A percentile compares a stretch with the other conserved stretches of the same genome.
Conservation (phyloP, 2,888 invertebrate species). For the Andrena flavipes region DNA sequence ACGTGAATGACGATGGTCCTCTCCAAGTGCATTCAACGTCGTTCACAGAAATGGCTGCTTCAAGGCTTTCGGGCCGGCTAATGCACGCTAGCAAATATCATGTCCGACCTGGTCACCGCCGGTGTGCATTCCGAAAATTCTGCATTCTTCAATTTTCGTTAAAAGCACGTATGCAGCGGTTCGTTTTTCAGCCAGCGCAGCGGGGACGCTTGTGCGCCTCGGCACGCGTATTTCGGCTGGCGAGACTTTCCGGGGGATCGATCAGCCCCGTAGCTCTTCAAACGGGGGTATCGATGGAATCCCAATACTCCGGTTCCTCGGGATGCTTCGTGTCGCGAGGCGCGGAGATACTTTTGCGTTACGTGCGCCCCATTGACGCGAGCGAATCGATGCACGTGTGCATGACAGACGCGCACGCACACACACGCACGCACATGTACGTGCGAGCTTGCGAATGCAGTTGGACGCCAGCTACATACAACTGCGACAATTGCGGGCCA, state of each 20-base stretch:
- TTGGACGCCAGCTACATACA: slow-evolving; percentile 63
- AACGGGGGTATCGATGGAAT: slow-evolving; percentile 31
- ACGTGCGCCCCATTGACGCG: slow-evolving; percentile 35
- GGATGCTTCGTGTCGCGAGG: slow-evolving; percentile 29
- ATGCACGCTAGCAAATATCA: neutral
- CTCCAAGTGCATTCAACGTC: neutral
- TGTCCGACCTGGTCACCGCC: neutral
- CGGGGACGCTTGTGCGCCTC: neutral
- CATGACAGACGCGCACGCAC: slow-evolving; percentile 13
- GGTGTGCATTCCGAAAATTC: neutral
- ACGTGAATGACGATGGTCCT: slow-evolving; percentile 8
- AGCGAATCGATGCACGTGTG: slow-evolving; percentile 6
- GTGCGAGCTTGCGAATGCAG: slow-evolving; percentile 23
- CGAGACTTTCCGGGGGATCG: slow-evolving; percentile 16
- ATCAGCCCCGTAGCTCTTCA: slow-evolving; percentile 20
- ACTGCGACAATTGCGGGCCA: slow-evolving; percentile 74
- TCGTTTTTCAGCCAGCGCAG: neutral
- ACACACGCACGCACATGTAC: slow-evolving; percentile 41
- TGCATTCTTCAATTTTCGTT: neutral
- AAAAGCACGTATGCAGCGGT: neutral
- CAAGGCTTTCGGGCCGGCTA: neutral
- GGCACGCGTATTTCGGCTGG: neutral
- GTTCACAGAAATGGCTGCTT: neutral
- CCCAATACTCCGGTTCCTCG: slow-evolving; percentile 28
- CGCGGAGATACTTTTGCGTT: slow-evolving; percentile 40